Evolutionary conservation across 1,140 invertebrate genomes (phyloP).

Genomic region (Ganaspis sp.): DNA sequence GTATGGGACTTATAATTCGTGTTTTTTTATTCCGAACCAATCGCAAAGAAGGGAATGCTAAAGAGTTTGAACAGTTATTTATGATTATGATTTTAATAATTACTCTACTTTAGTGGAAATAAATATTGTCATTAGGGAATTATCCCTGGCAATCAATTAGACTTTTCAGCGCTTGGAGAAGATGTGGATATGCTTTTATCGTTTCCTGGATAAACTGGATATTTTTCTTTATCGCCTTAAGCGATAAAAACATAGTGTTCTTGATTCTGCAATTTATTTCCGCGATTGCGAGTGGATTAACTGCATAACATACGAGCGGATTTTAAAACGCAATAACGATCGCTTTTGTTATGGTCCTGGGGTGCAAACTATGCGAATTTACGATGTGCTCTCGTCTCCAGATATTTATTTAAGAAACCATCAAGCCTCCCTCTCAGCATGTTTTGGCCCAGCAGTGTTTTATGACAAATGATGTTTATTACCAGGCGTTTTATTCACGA

Average conservation of each 20-base stretch:
- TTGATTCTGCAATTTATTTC: conserved; percentile 19
- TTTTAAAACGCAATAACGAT: conserved; percentile 7
- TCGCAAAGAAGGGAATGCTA: too few species aligned
- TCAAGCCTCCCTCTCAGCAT: not conserved
- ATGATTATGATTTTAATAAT: too few species aligned
- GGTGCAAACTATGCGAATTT: conserved; percentile 6
- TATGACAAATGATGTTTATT: too few species aligned
- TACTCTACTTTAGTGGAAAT: too few species aligned
- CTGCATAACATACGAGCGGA: conserved; percentile 6
- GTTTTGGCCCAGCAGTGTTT: too few species aligned
- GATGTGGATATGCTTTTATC: not conserved
- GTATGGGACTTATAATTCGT: too few species aligned
- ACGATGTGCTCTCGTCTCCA: not conserved
- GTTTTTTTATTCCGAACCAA: too few species aligned
- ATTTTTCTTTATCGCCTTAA: conserved; percentile 2
- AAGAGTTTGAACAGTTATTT: too few species aligned
- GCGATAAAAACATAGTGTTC: conserved; percentile 20
- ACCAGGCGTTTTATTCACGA: too few species aligned
- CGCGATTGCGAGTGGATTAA: conserved; percentile 5
- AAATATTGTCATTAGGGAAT: too few species aligned
- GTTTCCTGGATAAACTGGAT: not conserved
- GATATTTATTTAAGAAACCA: conserved; percentile 18
- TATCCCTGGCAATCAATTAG: too few species aligned
- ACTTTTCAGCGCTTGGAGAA: not conserved
- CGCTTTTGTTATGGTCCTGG: not conserved